Evolutionary conservation across 1,140 invertebrate species (phyloP).

Genomic region (Sminthurinus signatus): DNA sequence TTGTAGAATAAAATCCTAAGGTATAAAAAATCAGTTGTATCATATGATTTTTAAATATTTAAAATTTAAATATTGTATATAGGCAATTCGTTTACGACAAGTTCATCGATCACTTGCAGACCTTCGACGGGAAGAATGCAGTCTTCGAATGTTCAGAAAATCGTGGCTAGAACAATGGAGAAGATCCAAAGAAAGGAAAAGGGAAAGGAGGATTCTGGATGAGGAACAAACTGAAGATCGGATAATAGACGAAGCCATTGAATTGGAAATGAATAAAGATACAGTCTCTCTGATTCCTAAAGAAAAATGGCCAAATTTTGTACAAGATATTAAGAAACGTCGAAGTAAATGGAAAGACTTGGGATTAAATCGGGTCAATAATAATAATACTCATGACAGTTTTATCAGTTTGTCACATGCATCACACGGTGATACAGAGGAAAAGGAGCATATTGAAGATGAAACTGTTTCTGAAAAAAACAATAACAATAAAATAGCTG

Average conservation of each 20-base stretch:
- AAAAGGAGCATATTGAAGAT: too few species aligned
- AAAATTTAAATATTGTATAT: too few species aligned
- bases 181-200: not conserved
- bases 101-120: not conserved
- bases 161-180: not conserved
- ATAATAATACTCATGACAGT: too few species aligned
- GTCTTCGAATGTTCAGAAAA: not conserved
- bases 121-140: not conserved
- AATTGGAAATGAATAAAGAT: not conserved
- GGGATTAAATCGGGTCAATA: not conserved
- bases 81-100: not conserved
- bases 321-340: not conserved
- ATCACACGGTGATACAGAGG: too few species aligned
- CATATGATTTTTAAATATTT: too few species aligned
- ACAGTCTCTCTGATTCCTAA: not conserved
- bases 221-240: not conserved
- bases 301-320: not conserved
- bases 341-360: slow-evolving; percentile 1
- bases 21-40: too few species aligned
- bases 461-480: too few species aligned
- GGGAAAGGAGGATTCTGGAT: not conserved
- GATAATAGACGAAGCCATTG: slow-evolving; percentile 2
- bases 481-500: too few species aligned
- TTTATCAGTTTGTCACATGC: too few species aligned
- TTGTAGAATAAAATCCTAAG: too few species aligned